Conservation (phyloP, 2,797 vertebrate genomes). For the Toxotes lorentzi region DNA sequence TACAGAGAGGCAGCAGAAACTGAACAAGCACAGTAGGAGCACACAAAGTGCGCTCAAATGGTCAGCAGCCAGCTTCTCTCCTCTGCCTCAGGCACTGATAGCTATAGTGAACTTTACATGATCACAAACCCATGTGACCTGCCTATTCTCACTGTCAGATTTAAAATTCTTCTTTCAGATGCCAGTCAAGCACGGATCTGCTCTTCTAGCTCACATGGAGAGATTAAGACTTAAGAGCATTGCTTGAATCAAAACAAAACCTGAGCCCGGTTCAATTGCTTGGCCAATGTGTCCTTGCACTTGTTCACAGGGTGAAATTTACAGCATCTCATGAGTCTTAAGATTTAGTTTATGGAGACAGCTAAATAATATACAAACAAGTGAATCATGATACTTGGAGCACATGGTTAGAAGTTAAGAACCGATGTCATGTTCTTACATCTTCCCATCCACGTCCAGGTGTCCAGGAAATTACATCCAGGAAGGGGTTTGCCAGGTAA, state of each 20-base stretch:
- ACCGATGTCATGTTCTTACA: conserved; percentile 85
- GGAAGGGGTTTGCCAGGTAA: conserved; percentile 93
- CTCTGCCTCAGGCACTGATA: conserved; percentile 55
- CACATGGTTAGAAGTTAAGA: conserved; percentile 11
- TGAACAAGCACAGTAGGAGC: conserved; percentile 17
- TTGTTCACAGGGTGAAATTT: conserved; percentile 33
- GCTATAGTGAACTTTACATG: conserved; percentile 67
- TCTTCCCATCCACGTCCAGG: conserved; percentile 95
- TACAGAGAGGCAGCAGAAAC: conserved; percentile 30
- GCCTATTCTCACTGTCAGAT: conserved; percentile 49
- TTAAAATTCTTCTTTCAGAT: conserved; percentile 41
- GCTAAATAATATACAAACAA: conserved; percentile 7
- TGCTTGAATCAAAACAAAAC: conserved; percentile 55
- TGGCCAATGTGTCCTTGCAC: conserved; percentile 22
- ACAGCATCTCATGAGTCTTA: conserved; percentile 5
- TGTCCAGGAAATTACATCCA: conserved; percentile 95
- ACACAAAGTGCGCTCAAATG: conserved; percentile 53
- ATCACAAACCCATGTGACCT: conserved; percentile 56
- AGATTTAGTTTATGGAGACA: conserved; percentile 11
- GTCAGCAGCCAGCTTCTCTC: conserved; percentile 50
- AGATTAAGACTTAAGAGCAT: conserved; percentile 35
- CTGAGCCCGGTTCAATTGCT: conserved; percentile 22
- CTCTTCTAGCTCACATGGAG: conserved; percentile 30
- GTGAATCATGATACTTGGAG: neutral
- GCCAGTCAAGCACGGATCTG: conserved; percentile 29